phyloP scores from a whole-genome alignment of 1,140 invertebrate genomes.

The Zaprionus camerounensis region DNA sequence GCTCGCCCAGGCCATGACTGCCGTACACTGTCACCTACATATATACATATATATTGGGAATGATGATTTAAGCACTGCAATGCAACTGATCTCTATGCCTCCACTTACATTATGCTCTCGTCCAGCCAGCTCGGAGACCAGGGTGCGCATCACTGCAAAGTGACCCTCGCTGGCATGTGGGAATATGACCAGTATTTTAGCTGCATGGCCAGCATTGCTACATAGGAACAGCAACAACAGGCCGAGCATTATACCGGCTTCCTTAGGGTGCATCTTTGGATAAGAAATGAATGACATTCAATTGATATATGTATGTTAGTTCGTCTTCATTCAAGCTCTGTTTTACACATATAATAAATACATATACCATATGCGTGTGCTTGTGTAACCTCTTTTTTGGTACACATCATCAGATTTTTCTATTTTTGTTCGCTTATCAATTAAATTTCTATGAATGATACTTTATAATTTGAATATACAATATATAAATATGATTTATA shows the following conservation, averaged over 20 bases:
- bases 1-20: conserved; percentile 65
- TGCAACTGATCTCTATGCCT: not conserved
- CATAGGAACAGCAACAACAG: conserved; percentile 9
- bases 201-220: conserved; percentile 12
- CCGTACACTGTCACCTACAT: conserved; percentile 66
- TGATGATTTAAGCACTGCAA: not conserved
- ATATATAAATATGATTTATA: not conserved
- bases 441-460: conserved; percentile 4
- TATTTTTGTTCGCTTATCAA: conserved; percentile 38
- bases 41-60: not conserved
- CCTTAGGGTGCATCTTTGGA: not conserved
- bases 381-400: conserved; percentile 35
- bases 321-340: not conserved
- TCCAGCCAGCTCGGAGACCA: conserved; percentile 76
- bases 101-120: conserved; percentile 75
- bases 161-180: conserved; percentile 82
- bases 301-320: not conserved
- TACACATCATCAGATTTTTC: conserved; percentile 41
- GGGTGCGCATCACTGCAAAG: conserved; percentile 74
- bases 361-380: not conserved
- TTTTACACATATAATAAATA: not conserved
- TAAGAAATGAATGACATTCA: not conserved
- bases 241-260: not conserved
- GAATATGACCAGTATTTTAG: conserved; percentile 79
- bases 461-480: not conserved